A percentile compares a stretch with the other conserved stretches of the same genome.
These are phyloP conservation scores for Druon quercuslanigerum DNA, from an alignment of 1,140 invertebrate genomes.

Conservation along the genomic window DNA sequence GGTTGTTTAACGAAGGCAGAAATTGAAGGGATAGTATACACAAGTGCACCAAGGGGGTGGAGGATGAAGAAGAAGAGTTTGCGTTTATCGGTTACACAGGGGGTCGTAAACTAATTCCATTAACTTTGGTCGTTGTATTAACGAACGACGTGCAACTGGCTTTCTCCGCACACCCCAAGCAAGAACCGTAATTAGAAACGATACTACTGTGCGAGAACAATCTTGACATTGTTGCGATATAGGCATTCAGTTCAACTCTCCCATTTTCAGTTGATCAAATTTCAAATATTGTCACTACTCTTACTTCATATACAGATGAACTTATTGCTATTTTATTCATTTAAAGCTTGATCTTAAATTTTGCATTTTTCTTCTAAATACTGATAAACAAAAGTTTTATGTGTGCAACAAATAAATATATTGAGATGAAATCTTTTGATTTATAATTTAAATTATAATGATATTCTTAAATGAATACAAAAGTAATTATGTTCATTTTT, in stretches of 20 bases:
- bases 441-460: too few relatives aligned
- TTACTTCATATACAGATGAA: not conserved
- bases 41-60: not conserved
- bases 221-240: constrained; percentile 14
- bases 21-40: constrained; percentile 20
- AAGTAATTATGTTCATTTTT: too few relatives aligned
- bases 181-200: constrained; percentile 47
- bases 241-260: constrained; percentile 16
- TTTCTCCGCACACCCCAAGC: constrained; percentile 1
- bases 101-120: constrained; percentile 54
- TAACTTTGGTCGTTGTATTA: constrained; percentile 47
- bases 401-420: too few relatives aligned
- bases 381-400: too few relatives aligned
- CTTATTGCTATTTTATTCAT: too few relatives aligned
- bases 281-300: not conserved
- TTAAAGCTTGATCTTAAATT: too few relatives aligned
- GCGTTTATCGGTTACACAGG: constrained; percentile 41
- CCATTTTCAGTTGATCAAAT: not conserved
- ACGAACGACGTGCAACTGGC: constrained; percentile 38
- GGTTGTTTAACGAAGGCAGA: not conserved
- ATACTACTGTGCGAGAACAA: constrained; percentile 8
- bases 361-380: too few relatives aligned
- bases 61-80: constrained; percentile 39
- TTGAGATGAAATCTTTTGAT: too few relatives aligned
- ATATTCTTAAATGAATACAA: too few relatives aligned